A percentile compares a stretch with the other conserved stretches of the same genome.
phyloP scores from a whole-genome alignment of 37 sponge, comb jelly and placozoan genomes.

The Ianthella basta region DNA sequence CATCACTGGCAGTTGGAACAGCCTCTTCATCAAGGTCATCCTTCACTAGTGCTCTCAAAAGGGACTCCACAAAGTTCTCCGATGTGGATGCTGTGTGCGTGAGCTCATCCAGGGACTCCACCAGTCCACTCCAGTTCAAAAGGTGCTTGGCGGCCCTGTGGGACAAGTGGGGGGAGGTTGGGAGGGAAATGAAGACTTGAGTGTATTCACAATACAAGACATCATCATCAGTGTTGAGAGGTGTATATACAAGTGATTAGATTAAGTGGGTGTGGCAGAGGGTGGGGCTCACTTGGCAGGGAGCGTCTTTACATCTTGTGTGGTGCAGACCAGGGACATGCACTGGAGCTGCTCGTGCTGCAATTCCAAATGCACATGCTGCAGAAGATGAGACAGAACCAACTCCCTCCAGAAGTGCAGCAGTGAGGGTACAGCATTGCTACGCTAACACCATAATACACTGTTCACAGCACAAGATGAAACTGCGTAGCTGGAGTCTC shows the following conservation, averaged over 20 bases:
- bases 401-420: too few species aligned
- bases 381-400: neutral
- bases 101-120: neutral
- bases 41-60: neutral
- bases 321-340: constrained; percentile 45
- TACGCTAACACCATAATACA: too few species aligned
- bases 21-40: too few species aligned
- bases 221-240: too few species aligned
- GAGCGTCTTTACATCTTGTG: constrained; percentile 31
- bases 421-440: too few species aligned
- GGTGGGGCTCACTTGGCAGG: constrained; percentile 32
- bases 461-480: too few species aligned
- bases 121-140: neutral
- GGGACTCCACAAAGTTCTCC: neutral
- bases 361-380: constrained; percentile 47
- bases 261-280: too few species aligned
- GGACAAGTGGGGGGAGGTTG: neutral
- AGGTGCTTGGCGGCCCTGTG: constrained; percentile 46
- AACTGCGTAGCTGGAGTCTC: too few species aligned
- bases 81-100: too few species aligned
- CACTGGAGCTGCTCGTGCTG: constrained; percentile 46
- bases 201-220: too few species aligned
- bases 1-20: neutral
- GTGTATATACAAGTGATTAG: too few species aligned
- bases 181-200: too few species aligned